Conservation (phyloP, 2,113 vertebrate species). For the Sporophila hypoxantha region DNA sequence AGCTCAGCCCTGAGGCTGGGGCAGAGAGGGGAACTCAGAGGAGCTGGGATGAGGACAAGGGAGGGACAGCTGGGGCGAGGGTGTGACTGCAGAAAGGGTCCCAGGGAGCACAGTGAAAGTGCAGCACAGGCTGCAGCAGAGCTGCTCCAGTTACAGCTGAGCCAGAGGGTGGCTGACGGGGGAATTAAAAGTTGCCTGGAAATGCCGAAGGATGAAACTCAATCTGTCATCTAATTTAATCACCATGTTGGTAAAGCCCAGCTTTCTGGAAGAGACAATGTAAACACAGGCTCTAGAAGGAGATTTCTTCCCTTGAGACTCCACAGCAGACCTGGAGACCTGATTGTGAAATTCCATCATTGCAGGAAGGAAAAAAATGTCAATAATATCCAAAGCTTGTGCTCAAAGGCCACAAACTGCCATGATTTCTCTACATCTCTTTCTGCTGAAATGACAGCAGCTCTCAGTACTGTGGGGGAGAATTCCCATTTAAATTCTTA, state of each 20-base stretch:
- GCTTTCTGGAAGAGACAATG: not conserved
- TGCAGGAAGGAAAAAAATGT: not conserved
- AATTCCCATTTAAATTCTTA: conserved; percentile 16
- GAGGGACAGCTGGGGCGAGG: not conserved
- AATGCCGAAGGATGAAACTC: not conserved
- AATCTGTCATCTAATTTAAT: not conserved
- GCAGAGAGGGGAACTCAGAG: not conserved
- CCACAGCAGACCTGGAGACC: not conserved
- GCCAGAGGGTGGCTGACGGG: not conserved
- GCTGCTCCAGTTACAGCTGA: not conserved
- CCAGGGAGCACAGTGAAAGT: not conserved
- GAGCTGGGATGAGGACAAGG: not conserved
- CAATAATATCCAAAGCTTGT: not conserved
- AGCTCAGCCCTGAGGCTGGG: not conserved
- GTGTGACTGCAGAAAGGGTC: not conserved
- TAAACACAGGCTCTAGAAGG: not conserved
- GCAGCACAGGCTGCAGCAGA: not conserved
- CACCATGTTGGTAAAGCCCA: not conserved
- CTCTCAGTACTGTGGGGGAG: not conserved
- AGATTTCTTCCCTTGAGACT: not conserved
- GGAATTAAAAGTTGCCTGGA: not conserved
- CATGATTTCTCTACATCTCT: not conserved
- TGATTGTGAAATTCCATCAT: not conserved
- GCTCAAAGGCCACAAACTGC: not conserved
- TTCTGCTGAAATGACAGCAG: not conserved